Percentiles rank a stretch among this genome's conserved stretches.
These are phyloP conservation scores for Progne subis DNA, from an alignment of 2,113 vertebrate species.

Conservation along the genomic window DNA sequence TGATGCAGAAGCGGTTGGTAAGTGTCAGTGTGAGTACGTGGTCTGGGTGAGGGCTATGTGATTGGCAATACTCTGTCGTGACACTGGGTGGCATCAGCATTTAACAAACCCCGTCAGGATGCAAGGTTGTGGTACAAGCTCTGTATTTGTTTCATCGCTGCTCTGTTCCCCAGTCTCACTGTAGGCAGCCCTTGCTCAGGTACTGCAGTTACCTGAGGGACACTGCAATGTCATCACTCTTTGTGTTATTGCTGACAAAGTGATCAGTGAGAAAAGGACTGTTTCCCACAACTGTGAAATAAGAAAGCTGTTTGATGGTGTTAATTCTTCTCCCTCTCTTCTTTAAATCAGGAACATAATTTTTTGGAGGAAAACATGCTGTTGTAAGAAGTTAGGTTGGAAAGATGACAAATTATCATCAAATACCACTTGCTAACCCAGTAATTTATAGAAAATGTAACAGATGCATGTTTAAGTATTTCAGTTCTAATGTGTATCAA, in stretches of 20 bases:
- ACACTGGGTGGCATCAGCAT: slow-evolving; percentile 67
- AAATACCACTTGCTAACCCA: neutral
- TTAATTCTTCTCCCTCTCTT: neutral
- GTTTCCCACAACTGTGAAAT: neutral
- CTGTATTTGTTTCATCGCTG: accelerated
- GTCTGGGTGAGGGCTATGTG: neutral
- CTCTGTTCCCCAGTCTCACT: neutral
- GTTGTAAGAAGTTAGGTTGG: neutral
- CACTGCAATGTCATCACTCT: neutral
- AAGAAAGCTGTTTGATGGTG: neutral
- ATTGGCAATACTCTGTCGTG: slow-evolving; percentile 16
- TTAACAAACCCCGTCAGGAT: neutral
- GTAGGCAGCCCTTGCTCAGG: neutral
- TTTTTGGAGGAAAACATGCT: neutral
- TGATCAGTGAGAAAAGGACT: neutral
- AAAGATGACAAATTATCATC: neutral
- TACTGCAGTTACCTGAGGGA: neutral
- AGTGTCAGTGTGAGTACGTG: neutral
- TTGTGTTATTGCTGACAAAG: neutral
- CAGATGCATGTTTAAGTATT: neutral
- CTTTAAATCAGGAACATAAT: neutral
- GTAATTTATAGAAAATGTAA: neutral
- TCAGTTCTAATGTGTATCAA: neutral
- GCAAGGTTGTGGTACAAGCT: neutral
- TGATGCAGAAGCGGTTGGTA: neutral